These are phyloP conservation scores for Oophaga pumilio DNA, from an alignment of 2,113 vertebrate genomes.

Conservation along the genomic window DNA sequence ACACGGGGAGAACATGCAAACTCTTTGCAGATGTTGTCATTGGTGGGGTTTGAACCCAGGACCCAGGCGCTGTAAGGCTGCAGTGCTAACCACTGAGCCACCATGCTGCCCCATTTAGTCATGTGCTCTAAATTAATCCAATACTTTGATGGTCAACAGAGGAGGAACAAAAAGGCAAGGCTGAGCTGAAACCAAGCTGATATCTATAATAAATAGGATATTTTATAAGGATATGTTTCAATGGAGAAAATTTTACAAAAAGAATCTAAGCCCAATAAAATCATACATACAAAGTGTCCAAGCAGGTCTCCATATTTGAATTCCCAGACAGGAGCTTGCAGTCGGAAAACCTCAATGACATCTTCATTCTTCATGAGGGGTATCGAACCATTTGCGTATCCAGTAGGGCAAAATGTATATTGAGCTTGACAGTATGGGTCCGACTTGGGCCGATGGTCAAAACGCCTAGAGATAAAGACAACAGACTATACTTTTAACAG, in stretches of 20 bases:
- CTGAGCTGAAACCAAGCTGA: too few relatives aligned
- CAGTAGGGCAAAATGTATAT: constrained; percentile 92
- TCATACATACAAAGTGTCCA: constrained; percentile 84
- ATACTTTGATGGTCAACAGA: too few relatives aligned
- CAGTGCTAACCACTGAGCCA: too few relatives aligned
- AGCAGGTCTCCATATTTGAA: constrained; percentile 91
- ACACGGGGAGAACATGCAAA: too few relatives aligned
- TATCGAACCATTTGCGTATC: constrained; percentile 76
- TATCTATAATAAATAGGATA: too few relatives aligned
- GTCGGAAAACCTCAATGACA: constrained; percentile 84
- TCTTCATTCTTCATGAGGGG: constrained; percentile 82
- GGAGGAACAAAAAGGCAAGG: too few relatives aligned
- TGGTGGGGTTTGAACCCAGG: too few relatives aligned
- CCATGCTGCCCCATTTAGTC: too few relatives aligned
- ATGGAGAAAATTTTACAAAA: neutral
- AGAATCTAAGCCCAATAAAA: neutral
- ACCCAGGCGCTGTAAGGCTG: too few relatives aligned
- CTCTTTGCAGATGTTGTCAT: too few relatives aligned
- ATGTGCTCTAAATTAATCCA: too few relatives aligned
- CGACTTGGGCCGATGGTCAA: constrained; percentile 80
- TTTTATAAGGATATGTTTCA: too few relatives aligned
- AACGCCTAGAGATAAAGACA: constrained; percentile 75
- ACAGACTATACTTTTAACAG: neutral
- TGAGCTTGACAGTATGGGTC: constrained; percentile 92
- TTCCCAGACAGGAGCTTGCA: constrained; percentile 96